phyloP scores from a whole-genome alignment of 2,113 vertebrate genomes.

The Cyphomyrus discorhynchus region DNA sequence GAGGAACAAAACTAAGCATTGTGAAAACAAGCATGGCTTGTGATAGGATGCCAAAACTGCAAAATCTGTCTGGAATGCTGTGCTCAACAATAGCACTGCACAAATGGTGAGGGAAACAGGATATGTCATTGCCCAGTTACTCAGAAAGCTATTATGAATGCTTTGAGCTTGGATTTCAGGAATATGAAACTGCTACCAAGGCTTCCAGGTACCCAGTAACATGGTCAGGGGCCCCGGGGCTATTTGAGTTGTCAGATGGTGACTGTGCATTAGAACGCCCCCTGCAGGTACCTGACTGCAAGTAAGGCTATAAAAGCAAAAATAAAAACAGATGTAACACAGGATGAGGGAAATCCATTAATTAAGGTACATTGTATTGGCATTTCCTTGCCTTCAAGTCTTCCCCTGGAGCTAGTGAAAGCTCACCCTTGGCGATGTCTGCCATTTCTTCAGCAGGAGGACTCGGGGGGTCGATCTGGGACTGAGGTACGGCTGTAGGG shows the following conservation, averaged over 20 bases:
- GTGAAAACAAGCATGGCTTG: background rate
- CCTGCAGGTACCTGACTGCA: background rate
- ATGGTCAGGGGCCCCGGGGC: background rate
- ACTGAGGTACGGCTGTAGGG: background rate
- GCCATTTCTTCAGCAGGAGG: slow-evolving; percentile 37
- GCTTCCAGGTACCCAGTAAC: background rate
- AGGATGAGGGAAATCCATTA: background rate
- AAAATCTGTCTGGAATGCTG: background rate
- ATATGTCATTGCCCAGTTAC: background rate
- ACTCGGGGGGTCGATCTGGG: background rate
- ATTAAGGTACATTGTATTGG: background rate
- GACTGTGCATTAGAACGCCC: background rate
- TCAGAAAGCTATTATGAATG: background rate
- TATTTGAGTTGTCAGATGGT: background rate
- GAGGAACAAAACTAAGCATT: background rate
- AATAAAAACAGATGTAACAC: background rate
- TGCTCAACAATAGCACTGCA: background rate
- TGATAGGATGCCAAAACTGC: background rate
- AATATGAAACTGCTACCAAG: background rate
- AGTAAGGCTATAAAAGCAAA: background rate
- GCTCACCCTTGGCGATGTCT: slow-evolving; percentile 55
- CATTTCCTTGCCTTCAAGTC: background rate
- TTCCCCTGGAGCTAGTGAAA: background rate
- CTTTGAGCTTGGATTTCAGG: background rate
- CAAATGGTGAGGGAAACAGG: background rate